Percentiles rank a stretch among this genome's conserved stretches.
Evolutionary conservation across 2,797 vertebrate species (phyloP).

Genomic region (Gymnocypris eckloni): DNA sequence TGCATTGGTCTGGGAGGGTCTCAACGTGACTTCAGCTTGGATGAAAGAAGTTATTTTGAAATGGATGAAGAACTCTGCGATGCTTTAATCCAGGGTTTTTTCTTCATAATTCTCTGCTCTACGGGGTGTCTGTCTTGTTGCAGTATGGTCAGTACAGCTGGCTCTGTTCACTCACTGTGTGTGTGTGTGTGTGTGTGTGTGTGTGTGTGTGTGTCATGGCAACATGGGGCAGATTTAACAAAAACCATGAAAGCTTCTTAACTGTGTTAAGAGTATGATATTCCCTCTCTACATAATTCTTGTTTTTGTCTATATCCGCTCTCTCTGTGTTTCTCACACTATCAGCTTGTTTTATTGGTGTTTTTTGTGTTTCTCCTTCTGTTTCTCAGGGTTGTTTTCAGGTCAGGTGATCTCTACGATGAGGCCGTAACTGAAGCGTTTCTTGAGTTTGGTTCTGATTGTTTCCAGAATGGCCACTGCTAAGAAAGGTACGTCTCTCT

Average conservation of each 20-base stretch:
- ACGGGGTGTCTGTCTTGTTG: neutral
- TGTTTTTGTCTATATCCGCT: neutral
- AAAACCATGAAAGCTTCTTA: constrained; percentile 5
- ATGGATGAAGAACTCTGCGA: constrained; percentile 22
- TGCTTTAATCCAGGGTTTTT: neutral
- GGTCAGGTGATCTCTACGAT: constrained; percentile 4
- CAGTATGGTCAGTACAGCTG: constrained; percentile 32
- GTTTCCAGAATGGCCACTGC: constrained; percentile 54
- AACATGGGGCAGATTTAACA: neutral
- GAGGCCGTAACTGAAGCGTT: constrained; percentile 27
- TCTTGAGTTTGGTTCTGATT: neutral
- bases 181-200: too few species aligned
- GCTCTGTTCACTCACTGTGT: constrained; percentile 8
- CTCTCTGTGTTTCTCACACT: neutral
- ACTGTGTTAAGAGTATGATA: neutral
- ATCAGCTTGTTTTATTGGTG: neutral
- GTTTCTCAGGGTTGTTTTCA: constrained; percentile 38
- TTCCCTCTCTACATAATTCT: neutral
- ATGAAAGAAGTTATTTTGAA: neutral
- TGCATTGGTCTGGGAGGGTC: neutral
- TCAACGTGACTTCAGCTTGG: constrained; percentile 18
- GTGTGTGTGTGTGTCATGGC: neutral
- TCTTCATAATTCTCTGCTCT: constrained; percentile 16
- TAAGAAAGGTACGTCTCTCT: constrained; percentile 51
- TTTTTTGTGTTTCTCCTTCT: neutral